Base-by-base conservation (phyloP, 2,888 invertebrate genomes). In the Clivina fossor region DNA sequence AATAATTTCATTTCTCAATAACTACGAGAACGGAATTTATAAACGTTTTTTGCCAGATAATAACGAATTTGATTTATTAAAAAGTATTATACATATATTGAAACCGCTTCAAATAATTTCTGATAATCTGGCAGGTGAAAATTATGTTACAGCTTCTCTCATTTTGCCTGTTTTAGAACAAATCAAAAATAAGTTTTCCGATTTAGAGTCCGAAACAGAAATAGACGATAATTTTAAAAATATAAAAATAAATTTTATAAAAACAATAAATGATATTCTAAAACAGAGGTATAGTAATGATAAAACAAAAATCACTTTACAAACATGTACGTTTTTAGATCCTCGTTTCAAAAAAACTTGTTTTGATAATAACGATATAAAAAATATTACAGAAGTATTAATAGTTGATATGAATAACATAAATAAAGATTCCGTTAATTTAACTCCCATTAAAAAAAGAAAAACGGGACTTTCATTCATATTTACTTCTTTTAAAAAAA, bases 251-350 rank as follows among this genome's bases (percentile, higher is more conserved):
- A 37, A 4, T 18, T 18, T 40, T 11, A 20, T 40, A 8, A n/a
- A 40, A 18, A 40, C 2, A 11, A 19, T 40, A 40, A n/a, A 20
- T 5, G 20, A 4, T 11, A 20, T 16, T 22, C 13, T 40, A 19
- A 20, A 40, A 20, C 9, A 11, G 4, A 16, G 40, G 24, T 40
- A 40, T 20, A 37, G 5, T 18, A 24, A 19, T 1, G 24, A 26
- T 20, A 24, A 40, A 40, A 40, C 40, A 18, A 16, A 40, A 11
- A 19, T 40, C 20, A n/a, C 24, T 8, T 19, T 40, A 18, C 11
- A 40, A 40, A 40, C 20, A 19, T 40, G 40, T 40, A 20, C 40
- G 13, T 40, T 20, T 20, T 13, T 40, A 7, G 40, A 40, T 19
- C 40, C 40, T 22, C 5, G 22, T n/a, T 40, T 40, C 19, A 40